Base-by-base conservation (phyloP, 2,888 invertebrate genomes). In the Cinara cedri region DNA sequence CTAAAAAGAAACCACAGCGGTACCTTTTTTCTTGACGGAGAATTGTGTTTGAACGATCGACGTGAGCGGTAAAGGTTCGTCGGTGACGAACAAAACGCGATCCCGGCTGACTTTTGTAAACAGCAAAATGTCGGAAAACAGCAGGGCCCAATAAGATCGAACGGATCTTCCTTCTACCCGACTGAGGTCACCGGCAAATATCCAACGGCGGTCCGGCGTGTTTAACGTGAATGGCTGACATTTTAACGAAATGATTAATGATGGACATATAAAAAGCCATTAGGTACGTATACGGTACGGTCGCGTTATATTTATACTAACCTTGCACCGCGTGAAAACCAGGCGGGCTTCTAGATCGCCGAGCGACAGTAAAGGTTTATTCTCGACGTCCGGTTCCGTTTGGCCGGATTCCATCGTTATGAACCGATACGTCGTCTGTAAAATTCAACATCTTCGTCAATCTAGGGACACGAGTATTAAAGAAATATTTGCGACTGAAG, bases 281-380 rank as follows among this genome's bases (percentile, higher is more conserved):
- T 34, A 34, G 3, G 6, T 34, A 34, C 34, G 6, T 34, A 34
- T 34, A 34, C 6, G 34, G 6, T 34, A 34, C 34, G 6, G 3
- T 57, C 3, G 10, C 62, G 13, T 49, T 8, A 21, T 57, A 13
- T 11, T 13, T 24, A 19, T 26, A 83, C 85, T 85, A 84, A 91
- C 91, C 89, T 93, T 94, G 88, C 94, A 95, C 86, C 93, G 91
- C 84, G 95, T 95, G 87, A 95, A 95, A 84, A 95, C 95, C 85
- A 95, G 89, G 84, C 95, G 88, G 84, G 93, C 93, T 86, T 95
- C 95, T 82, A 95, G 88, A 85, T 95, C 95, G 84, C 93, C 92
- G 72, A 95, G 89, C 16, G 93, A 93, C 8, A 95, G 86, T 81
- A 95, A 85, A 0, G 94, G 94, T 81, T 92, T 90, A 0, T 94